Percentiles rank a stretch among this genome's conserved stretches.
Conservation (phyloP, 2,797 vertebrate genomes). For the Coranthus polyacanthus region DNA sequence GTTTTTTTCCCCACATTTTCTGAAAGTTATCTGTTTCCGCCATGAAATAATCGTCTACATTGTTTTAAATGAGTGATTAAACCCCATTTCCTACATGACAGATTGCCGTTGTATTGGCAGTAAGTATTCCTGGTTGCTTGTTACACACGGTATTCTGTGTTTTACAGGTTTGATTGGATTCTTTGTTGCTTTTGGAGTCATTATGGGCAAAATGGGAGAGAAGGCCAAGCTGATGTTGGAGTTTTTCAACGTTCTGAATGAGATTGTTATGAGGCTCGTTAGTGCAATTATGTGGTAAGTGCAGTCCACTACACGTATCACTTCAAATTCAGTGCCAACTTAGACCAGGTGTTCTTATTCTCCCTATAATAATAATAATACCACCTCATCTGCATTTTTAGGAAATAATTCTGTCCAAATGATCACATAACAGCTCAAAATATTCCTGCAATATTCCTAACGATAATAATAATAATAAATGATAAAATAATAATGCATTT, state of each 20-base stretch:
- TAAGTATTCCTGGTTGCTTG: too few relatives aligned
- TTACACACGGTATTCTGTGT: constrained; percentile 10
- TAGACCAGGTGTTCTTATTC: neutral
- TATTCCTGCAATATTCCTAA: too few relatives aligned
- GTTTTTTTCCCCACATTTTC: neutral
- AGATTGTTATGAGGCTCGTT: constrained; percentile 97
- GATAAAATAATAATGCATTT: too few relatives aligned
- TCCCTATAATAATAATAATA: neutral
- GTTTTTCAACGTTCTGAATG: constrained; percentile 98
- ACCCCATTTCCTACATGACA: neutral
- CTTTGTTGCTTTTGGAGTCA: constrained; percentile 97
- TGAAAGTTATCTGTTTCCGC: neutral
- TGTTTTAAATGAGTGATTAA: neutral
- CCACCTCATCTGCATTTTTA: too few relatives aligned
- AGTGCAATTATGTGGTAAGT: constrained; percentile 99
- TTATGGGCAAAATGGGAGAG: constrained; percentile 99
- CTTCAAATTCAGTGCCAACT: neutral
- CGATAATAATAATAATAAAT: too few relatives aligned
- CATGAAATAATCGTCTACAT: neutral
- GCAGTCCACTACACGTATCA: neutral
- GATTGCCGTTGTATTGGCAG: too few relatives aligned
- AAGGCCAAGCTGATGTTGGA: constrained; percentile 97
- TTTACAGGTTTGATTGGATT: constrained; percentile 95
- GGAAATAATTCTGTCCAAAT: too few relatives aligned
- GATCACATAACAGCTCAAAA: too few relatives aligned